Evolutionary conservation across 2,888 invertebrate species (phyloP), one percentile per base, ranked within the genome.

Genomic region (Venusia cambrica): DNA sequence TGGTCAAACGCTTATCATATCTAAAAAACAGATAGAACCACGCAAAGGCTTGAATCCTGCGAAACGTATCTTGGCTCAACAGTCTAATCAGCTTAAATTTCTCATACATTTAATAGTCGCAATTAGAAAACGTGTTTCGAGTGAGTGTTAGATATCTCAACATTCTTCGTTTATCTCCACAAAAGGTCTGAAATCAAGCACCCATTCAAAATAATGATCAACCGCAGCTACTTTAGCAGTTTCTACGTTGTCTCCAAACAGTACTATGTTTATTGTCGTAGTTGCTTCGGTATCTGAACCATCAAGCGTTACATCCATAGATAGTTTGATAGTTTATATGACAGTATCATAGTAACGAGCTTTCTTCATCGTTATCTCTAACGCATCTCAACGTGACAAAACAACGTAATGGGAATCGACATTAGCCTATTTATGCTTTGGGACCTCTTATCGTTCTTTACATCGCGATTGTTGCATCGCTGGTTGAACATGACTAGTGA

Each of bases 361-460:
- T 43, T 54, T 45, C 44, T 27, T 61, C 59, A 24, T 44, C 29
- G 25, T 62, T 55, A 54, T 62, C 57, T 50, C 32, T 51, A 43
- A 63, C 73, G 74, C 79, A 68, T 63, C 61, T 55, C 62, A 66
- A 80, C 81, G 83, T 81, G 77, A 81, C 79, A 76, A 68, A 71
- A 62, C 73, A 71, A 58, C 56, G 58, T 83, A 81, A 83, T 79
- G 71, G 65, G 65, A 59, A 62, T 66, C 65, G 68, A 72, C 77
- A 78, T 81, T 81, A 83, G 71, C 76, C 81, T 73, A 79, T 81
- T 75, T 67, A 62, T 60, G 56, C 59, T 62, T 55, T 54, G 54
- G 49, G 46, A 42, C 38, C 51, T 51, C 62, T 75, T 81, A 81
- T 81, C 81, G 61, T 66, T 73, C 69, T 46, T 18, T 45, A 57